phyloP scores from a whole-genome alignment of 2,888 invertebrate genomes.

The Ariolimax columbianus region DNA sequence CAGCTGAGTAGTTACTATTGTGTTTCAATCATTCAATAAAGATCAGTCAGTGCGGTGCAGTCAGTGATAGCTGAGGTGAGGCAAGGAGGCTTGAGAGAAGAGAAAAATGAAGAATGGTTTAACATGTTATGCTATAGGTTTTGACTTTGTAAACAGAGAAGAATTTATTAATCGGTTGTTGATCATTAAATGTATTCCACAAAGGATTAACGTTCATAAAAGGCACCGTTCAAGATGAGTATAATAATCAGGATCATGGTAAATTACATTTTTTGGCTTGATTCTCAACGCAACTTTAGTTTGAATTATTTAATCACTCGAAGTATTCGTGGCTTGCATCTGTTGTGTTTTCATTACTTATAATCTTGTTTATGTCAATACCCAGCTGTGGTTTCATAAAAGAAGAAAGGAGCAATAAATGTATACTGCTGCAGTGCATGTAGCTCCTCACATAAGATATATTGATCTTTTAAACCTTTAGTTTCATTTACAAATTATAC shows the following conservation, averaged over 20 bases:
- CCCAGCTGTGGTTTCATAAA: neutral
- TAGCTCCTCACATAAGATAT: no score
- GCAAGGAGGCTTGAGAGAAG: neutral
- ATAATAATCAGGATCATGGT: constrained; percentile 57
- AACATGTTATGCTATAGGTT: neutral
- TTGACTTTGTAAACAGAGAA: neutral
- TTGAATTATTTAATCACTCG: neutral
- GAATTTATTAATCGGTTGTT: constrained; percentile 17
- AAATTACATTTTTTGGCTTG: constrained; percentile 27
- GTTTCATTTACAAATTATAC: neutral
- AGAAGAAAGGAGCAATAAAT: no score
- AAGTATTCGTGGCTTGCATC: neutral
- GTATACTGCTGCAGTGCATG: no score
- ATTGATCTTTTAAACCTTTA: no score
- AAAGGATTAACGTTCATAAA: constrained; percentile 57
- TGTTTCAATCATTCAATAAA: no score
- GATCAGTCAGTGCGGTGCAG: no score
- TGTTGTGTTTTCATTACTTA: neutral
- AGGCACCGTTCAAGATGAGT: constrained; percentile 59
- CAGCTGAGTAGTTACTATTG: no score
- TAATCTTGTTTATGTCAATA: neutral
- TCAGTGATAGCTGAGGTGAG: no score
- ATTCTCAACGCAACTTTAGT: neutral
- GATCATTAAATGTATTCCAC: constrained; percentile 25
- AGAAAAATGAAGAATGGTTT: neutral